A percentile compares a stretch with the other conserved stretches of the same genome.
phyloP scores from a whole-genome alignment of 2,888 invertebrate species.

The Hanleya hanleyi region DNA sequence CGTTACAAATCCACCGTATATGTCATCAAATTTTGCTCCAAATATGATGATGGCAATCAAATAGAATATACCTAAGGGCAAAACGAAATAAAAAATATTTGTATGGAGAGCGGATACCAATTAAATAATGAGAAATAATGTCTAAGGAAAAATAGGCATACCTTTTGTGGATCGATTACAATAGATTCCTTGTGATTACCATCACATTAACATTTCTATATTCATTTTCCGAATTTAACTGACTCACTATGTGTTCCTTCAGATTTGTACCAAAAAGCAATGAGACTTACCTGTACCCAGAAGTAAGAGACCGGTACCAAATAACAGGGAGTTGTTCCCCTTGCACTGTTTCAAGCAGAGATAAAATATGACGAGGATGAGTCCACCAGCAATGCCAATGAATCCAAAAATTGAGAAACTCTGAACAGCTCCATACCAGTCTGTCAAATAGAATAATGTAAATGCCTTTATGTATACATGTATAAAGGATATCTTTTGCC shows the following conservation, averaged over 20 bases:
- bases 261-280: too few species aligned
- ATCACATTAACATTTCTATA: too few species aligned
- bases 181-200: too few species aligned
- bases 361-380: conserved; percentile 40
- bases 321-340: conserved; percentile 42
- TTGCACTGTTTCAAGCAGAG: conserved; percentile 44
- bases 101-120: too few species aligned
- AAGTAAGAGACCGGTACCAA: conserved; percentile 43
- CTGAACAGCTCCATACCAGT: conserved; percentile 48
- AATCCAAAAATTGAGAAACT: conserved; percentile 48
- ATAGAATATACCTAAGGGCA: conserved; percentile 40
- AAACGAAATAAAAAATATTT: conserved; percentile 6
- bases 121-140: too few species aligned
- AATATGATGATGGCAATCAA: conserved; percentile 48
- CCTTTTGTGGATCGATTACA: too few species aligned
- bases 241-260: too few species aligned
- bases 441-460: conserved; percentile 28
- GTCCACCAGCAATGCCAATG: conserved; percentile 44
- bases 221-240: too few species aligned
- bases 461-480: too few species aligned
- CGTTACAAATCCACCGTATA: conserved; percentile 24
- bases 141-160: too few species aligned
- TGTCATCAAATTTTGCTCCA: conserved; percentile 39
- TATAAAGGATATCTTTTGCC: too few species aligned
- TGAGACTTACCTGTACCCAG: conserved; percentile 46